Evolutionary conservation across 1,140 invertebrate species (phyloP), one percentile per base, ranked within the genome.

Genomic region (Episyrphus balteatus): DNA sequence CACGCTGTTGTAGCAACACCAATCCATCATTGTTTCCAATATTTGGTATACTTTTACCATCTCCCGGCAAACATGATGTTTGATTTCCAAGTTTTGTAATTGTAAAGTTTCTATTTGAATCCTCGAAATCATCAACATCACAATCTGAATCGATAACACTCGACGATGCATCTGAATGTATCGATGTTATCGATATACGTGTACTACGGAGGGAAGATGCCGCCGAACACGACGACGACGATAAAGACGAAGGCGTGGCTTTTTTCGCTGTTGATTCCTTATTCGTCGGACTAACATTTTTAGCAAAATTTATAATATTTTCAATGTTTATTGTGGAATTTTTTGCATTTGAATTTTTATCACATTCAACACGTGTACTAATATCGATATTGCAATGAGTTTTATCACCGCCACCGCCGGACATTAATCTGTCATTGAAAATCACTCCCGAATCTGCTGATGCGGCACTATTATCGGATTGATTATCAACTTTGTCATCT

Each of bases 41-140:
- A 44, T 62, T 51, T 14, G 55, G 57, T 44, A 61, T 48, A 39
- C 61, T 48, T 15, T 46, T 45, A 49, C 56, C 59, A 31, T 57
- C 50, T 41, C 18, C n/a, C 26, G 63, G 54, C 53, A 55, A 56
- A 48, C 55, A 61, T 19, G 45, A 56, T 39, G 58, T 51, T 44
- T 65, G 64, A 36, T 58, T 57, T 15, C 64, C 64, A 31, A 66
- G 55, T 44, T 66, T 66, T 34, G 65, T 62, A n/a, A 66, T 55
- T 8, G 58, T 59, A 38, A 54, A 66, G 26, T 57, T 54, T 43
- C 54, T 51, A n/a, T 49, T 41, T 10, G 13, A 41, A 10, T 51
- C 58, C 19, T 66, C 61, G 11, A 44, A 42, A 21, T 66, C 58
- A n/a, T 47, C 47, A 1, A 47, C 39, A 44, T 61, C 62, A 7